Conservation (phyloP, 2,113 vertebrate genomes). For the Rostratula benghalensis region DNA sequence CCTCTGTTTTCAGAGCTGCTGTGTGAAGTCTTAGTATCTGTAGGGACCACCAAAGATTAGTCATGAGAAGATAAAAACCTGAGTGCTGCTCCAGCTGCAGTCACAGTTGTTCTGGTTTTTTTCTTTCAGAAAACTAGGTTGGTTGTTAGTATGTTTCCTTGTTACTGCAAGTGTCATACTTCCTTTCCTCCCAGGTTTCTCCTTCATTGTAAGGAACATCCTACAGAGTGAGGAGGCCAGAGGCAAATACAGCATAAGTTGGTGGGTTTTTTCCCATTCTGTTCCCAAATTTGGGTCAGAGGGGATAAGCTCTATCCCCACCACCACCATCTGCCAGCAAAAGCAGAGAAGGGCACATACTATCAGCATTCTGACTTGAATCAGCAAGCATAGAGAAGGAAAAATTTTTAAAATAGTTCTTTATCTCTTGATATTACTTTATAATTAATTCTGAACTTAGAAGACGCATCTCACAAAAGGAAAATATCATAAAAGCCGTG, state of each 20-base stretch:
- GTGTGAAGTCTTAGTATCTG: background rate
- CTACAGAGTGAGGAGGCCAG: background rate
- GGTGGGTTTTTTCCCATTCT: background rate
- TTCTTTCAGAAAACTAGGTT: background rate
- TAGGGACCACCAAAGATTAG: too few species aligned
- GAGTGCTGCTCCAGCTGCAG: background rate
- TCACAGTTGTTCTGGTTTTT: background rate
- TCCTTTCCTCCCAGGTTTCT: background rate
- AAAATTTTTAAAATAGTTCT: background rate
- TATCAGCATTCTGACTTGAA: background rate
- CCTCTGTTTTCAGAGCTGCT: background rate
- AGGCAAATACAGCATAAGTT: background rate
- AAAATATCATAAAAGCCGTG: background rate
- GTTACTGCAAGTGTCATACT: background rate
- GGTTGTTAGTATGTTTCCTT: background rate
- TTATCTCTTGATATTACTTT: background rate
- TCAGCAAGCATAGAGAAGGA: background rate
- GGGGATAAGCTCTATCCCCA: background rate
- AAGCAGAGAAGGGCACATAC: background rate
- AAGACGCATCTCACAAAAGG: background rate
- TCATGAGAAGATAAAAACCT: background rate
- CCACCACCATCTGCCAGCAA: background rate
- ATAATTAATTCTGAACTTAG: background rate
- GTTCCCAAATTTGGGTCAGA: background rate
- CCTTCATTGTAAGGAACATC: background rate